Base-by-base conservation (phyloP, 2,113 vertebrate genomes). In the Mellivora capensis region DNA sequence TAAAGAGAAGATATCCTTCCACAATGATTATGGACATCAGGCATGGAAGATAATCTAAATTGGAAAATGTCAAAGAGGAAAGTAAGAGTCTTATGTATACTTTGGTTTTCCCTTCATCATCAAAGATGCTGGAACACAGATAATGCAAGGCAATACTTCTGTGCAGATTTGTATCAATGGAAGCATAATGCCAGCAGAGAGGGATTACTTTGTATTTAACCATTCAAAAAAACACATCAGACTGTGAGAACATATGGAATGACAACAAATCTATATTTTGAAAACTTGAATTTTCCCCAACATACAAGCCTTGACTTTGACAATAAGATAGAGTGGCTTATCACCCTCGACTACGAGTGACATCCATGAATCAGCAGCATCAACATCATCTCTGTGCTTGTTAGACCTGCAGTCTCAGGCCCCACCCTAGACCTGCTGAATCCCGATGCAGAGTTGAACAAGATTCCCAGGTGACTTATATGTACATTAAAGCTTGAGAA, bases 1-100 rank as follows among this genome's bases (percentile, higher is more conserved):
- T 69, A 92, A 92, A 91, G 47, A 94, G 71, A 94, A 91, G 59
- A 61, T 52, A 61, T 7, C 12, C 71, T 83, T 77, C 49, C 34
- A 84, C 59, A 67, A 39, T 54, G 59, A 88, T 72, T 71, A 88
- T 10, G 62, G 31, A 92, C 39, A 59, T 62, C 47, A 93, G 27
- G 31, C 44, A 93, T 12, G 4, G n/a, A 85, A 85, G 62, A 80
- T 29, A 90, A 93, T 4, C 42, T 64, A 90, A 93, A 69, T 17
- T 52, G 42, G 67, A 89, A 97, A 95, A 82, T 86, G 54, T 81
- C 57, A 90, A 86, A 91, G 31, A 64, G 72, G 59, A 87, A 21
- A 85, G 5, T 80, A 89, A 95, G 39, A 94, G 67, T 34, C 12
- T 76, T 42, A 86, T n/a, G 8, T 59, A 90, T 42, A 27, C 76